These are phyloP conservation scores for Phylloscopus whistleri DNA, from an alignment of 2,113 vertebrate species.

Conservation along the genomic window DNA sequence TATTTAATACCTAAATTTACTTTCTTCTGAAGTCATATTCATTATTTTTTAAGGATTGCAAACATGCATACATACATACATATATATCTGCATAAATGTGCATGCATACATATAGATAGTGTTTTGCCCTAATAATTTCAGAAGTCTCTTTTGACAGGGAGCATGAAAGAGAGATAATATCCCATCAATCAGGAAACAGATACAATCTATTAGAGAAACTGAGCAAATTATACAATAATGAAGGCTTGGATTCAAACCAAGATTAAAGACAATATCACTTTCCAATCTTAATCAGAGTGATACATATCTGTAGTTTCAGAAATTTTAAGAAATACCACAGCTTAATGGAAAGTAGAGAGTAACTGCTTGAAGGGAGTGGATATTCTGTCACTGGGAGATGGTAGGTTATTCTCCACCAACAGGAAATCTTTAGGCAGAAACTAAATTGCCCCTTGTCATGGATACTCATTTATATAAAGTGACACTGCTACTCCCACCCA, in stretches of 20 bases:
- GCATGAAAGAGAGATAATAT: not conserved
- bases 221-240: constrained; percentile 19
- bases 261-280: constrained; percentile 11
- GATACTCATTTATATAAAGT: constrained; percentile 47
- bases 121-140: not conserved
- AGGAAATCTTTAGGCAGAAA: constrained; percentile 39
- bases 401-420: constrained; percentile 8
- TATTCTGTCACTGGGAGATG: not conserved
- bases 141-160: not conserved
- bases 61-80: not conserved
- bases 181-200: constrained; percentile 5
- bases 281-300: not conserved
- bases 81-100: not conserved
- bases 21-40: not conserved
- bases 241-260: constrained; percentile 17
- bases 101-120: not conserved
- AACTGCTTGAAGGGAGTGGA: not conserved
- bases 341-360: not conserved
- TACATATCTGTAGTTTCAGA: not conserved
- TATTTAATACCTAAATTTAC: not conserved
- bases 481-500: constrained; percentile 51
- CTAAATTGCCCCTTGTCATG: constrained; percentile 22
- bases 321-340: constrained; percentile 4
- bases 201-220: not conserved
- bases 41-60: not conserved